Evolutionary conservation across 2,888 invertebrate species (phyloP).

Genomic region (Agrotis segetum): DNA sequence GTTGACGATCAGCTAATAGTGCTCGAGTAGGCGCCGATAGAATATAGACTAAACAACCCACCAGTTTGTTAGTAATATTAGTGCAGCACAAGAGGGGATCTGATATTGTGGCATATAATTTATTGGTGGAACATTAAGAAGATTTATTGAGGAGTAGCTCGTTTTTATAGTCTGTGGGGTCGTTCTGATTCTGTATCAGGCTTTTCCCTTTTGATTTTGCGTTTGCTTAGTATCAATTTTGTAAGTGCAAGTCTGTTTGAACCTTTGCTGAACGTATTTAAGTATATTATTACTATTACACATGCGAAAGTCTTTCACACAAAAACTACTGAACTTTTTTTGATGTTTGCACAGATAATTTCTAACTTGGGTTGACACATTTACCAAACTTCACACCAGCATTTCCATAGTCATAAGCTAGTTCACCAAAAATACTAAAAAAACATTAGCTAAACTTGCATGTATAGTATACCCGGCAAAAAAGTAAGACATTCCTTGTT

Average conservation of each 20-base stretch:
- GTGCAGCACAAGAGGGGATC: slow-evolving; percentile 19
- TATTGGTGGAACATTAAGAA: slow-evolving; percentile 37
- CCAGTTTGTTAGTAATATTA: slow-evolving; percentile 25
- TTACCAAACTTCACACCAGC: too few relatives aligned
- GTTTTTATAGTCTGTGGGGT: slow-evolving; percentile 27
- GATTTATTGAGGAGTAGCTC: slow-evolving; percentile 33
- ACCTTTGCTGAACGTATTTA: background rate
- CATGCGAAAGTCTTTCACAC: too few relatives aligned
- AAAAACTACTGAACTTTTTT: too few relatives aligned
- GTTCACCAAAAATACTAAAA: background rate
- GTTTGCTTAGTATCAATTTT: slow-evolving; percentile 20
- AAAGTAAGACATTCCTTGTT: background rate
- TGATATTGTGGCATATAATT: slow-evolving; percentile 36
- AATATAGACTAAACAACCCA: slow-evolving; percentile 51
- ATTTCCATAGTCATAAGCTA: too few relatives aligned
- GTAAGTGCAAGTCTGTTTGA: background rate
- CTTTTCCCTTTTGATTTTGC: slow-evolving; percentile 2
- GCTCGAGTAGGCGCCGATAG: slow-evolving; percentile 35
- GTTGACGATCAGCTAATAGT: slow-evolving; percentile 39
- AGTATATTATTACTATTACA: too few relatives aligned
- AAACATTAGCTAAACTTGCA: background rate
- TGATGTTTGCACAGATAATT: too few relatives aligned
- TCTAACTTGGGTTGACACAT: too few relatives aligned
- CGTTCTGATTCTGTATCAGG: slow-evolving; percentile 8
- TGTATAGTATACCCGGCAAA: background rate